Evolutionary conservation across 2,797 vertebrate genomes (phyloP).

Genomic region (Xiphorhynchus erythropygius): DNA sequence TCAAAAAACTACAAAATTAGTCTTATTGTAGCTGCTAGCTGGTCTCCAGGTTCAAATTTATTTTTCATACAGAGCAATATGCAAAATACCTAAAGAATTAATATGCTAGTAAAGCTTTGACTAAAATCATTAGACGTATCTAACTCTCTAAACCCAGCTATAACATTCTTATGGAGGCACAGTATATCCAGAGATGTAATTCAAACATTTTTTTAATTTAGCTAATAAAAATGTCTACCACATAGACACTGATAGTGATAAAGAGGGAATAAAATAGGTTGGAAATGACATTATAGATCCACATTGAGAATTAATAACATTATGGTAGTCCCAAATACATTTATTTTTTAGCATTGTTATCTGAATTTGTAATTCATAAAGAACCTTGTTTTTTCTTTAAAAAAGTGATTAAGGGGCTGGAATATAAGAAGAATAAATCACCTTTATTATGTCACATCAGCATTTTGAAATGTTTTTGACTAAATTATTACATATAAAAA

Average conservation of each 20-base stretch:
- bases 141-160: background rate
- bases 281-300: background rate
- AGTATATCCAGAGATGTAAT: background rate
- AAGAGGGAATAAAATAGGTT: background rate
- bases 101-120: background rate
- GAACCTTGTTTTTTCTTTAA: background rate
- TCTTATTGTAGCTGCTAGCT: background rate
- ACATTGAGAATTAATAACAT: background rate
- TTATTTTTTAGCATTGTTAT: background rate
- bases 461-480: background rate
- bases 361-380: background rate
- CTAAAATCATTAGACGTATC: background rate
- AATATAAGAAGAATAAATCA: background rate
- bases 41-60: background rate
- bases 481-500: background rate
- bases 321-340: background rate
- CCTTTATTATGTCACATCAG: background rate
- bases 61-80: background rate
- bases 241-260: conserved; percentile 13
- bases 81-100: background rate
- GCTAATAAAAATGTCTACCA: conserved; percentile 15
- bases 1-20: background rate
- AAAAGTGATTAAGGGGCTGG: background rate
- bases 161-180: background rate
- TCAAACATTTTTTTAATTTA: background rate